Evolutionary conservation across 2,113 vertebrate genomes (phyloP).

Genomic region (Catharus minimus): DNA sequence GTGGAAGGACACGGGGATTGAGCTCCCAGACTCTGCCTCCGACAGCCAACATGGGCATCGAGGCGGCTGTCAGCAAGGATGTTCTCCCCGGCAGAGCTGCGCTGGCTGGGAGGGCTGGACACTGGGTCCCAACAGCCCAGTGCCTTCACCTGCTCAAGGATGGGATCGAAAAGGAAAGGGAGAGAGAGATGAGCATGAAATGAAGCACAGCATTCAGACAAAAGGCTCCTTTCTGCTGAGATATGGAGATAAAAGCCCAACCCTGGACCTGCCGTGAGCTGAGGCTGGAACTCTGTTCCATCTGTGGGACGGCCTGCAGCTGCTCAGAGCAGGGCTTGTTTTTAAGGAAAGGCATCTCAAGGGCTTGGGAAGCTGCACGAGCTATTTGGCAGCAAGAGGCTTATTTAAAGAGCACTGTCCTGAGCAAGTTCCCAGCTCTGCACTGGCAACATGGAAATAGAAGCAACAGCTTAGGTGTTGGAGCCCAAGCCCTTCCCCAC

Average conservation of each 20-base stretch:
- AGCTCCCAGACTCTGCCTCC: neutral
- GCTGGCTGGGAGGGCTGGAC: neutral
- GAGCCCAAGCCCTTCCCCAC: neutral
- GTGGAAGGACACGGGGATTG: neutral
- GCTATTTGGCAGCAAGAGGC: neutral
- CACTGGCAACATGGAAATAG: accelerated
- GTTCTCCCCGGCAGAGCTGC: conserved; percentile 2
- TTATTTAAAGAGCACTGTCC: neutral
- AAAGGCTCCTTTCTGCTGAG: neutral
- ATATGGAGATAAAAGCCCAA: neutral
- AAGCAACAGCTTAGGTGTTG: neutral
- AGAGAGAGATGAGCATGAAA: neutral
- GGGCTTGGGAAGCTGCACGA: neutral
- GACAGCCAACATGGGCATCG: neutral
- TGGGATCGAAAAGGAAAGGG: accelerated
- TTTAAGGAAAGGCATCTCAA: neutral
- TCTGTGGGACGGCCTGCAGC: accelerated
- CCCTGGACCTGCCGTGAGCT: neutral
- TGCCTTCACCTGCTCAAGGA: neutral
- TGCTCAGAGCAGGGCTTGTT: neutral
- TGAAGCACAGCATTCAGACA: neutral
- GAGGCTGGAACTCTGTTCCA: neutral
- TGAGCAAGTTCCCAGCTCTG: neutral
- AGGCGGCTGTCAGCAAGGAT: neutral
- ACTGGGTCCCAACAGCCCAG: accelerated